A percentile compares a stretch with the other conserved stretches of the same genome.
Evolutionary conservation across 1,140 invertebrate species (phyloP).

Genomic region (Macrotrachela quadricornifera): DNA sequence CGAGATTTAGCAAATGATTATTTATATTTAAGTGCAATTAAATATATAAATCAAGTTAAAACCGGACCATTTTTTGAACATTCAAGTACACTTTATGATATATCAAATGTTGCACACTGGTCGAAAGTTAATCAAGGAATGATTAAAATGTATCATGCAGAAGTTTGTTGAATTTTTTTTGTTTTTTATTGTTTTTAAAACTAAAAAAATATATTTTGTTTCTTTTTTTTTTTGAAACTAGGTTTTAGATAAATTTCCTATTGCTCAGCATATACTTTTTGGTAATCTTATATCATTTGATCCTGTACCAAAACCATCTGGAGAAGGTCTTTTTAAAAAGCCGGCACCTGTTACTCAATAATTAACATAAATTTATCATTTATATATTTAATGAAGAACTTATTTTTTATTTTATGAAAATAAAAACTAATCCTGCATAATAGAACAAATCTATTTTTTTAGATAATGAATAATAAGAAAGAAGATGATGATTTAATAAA

Average conservation of each 20-base stretch:
- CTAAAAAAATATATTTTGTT: no score
- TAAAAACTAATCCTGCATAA: no score
- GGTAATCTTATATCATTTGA: conserved; percentile 58
- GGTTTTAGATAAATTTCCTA: conserved; percentile 67
- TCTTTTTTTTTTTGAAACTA: no score
- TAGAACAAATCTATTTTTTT: no score
- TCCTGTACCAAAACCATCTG: conserved; percentile 7
- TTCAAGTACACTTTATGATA: conserved; percentile 95
- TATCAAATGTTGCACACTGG: conserved; percentile 78
- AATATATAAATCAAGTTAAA: conserved; percentile 72
- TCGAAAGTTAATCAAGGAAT: conserved; percentile 80
- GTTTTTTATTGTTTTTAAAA: no score
- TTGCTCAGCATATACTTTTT: conserved; percentile 89
- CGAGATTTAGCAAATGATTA: conserved; percentile 52
- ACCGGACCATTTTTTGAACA: conserved; percentile 94
- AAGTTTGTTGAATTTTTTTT: conserved; percentile 37
- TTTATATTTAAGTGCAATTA: conserved; percentile 78
- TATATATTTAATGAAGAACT: no score
- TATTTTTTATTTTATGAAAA: no score
- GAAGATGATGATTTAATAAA: no score
- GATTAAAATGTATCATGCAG: conserved; percentile 96
- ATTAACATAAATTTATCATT: no score
- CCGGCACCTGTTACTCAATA: no score
- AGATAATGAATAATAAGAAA: no score
- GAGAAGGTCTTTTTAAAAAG: no score